These are phyloP conservation scores for Syndactyla subalaris DNA, from an alignment of 2,797 vertebrate species.

Conservation along the genomic window DNA sequence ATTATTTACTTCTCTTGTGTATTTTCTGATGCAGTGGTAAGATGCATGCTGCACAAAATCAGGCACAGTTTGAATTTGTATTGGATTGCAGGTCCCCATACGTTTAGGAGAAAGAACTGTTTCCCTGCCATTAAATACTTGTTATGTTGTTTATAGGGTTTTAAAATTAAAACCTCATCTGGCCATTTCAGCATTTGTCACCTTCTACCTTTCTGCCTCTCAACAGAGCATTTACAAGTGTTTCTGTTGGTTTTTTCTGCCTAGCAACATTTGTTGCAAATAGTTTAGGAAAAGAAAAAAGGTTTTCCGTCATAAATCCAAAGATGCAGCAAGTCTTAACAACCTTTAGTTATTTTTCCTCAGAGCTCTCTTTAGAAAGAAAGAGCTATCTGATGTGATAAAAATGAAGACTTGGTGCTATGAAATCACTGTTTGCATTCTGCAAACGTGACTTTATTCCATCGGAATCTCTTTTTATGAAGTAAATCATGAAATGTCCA, in stretches of 20 bases:
- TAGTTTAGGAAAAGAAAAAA: conserved; percentile 1
- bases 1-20: not conserved
- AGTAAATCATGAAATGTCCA: not conserved
- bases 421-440: conserved; percentile 27
- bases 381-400: not conserved
- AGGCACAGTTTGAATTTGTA: not conserved
- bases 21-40: not conserved
- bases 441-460: not conserved
- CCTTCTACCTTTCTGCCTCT: not conserved
- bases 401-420: conserved; percentile 10
- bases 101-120: not conserved
- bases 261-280: conserved; percentile 43
- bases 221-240: conserved; percentile 17
- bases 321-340: conserved; percentile 34
- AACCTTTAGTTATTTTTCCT: conserved; percentile 43
- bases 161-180: conserved; percentile 51
- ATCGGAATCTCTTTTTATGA: not conserved
- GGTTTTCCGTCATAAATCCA: conserved; percentile 19
- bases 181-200: not conserved
- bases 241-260: conserved; percentile 29
- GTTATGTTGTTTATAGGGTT: conserved; percentile 10
- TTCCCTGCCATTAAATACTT: conserved; percentile 11
- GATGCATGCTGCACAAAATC: not conserved
- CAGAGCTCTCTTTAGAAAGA: conserved; percentile 14
- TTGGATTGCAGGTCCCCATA: not conserved